These are phyloP conservation scores for Goniozus legneri DNA, from an alignment of 1,140 invertebrate species.

Conservation along the genomic window DNA sequence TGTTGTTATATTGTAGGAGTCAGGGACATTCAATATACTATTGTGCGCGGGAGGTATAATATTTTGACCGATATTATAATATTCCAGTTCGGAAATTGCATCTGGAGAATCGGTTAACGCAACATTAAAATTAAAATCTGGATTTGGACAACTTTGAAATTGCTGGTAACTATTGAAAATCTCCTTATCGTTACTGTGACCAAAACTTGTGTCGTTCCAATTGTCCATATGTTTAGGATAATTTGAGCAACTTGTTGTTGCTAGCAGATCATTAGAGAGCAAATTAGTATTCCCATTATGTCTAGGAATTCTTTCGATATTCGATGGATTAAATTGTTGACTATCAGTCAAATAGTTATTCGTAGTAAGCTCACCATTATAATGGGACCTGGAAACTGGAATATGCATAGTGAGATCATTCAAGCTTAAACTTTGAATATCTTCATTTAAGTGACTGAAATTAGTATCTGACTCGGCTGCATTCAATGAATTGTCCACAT, in stretches of 20 bases:
- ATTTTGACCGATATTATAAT: constrained; percentile 32
- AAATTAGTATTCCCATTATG: constrained; percentile 22
- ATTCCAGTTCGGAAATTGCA: constrained; percentile 29
- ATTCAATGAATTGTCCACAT: constrained; percentile 24
- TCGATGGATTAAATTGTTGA: constrained; percentile 16
- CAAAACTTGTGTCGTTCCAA: constrained; percentile 36
- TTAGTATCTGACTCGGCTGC: constrained; percentile 30
- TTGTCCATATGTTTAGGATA: constrained; percentile 31
- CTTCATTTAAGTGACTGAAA: constrained; percentile 29
- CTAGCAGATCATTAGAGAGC: constrained; percentile 37
- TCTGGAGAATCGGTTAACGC: constrained; percentile 36
- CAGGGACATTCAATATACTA: constrained; percentile 35
- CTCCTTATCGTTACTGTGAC: constrained; percentile 34
- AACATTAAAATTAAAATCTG: constrained; percentile 46
- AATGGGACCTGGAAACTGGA: constrained; percentile 1
- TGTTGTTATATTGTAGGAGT: constrained; percentile 34
- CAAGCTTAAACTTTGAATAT: constrained; percentile 20
- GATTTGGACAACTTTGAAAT: constrained; percentile 26
- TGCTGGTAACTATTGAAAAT: constrained; percentile 40
- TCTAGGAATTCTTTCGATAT: constrained; percentile 16
- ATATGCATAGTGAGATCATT: background rate
- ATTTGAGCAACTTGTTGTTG: constrained; percentile 32
- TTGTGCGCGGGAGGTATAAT: constrained; percentile 17
- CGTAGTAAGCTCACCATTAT: constrained; percentile 23
- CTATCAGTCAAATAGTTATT: constrained; percentile 19